Percentiles rank a stretch among this genome's conserved stretches.
Conservation (phyloP, 2,888 invertebrate genomes). For the Papilio demoleus region DNA sequence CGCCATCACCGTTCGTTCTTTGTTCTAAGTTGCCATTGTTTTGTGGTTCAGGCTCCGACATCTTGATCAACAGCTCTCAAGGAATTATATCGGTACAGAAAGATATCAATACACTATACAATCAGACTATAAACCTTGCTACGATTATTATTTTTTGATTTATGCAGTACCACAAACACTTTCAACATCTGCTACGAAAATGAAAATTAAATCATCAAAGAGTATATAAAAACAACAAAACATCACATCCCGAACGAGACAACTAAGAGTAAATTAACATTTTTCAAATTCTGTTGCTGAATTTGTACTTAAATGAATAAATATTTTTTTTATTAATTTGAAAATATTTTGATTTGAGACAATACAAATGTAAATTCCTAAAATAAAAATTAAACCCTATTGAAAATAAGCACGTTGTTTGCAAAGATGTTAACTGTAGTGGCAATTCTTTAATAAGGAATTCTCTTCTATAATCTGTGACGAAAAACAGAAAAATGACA, state of each 20-base stretch:
- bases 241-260: slow-evolving; percentile 1
- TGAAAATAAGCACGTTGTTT: too few species aligned
- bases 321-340: too few species aligned
- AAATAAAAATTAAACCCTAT: too few species aligned
- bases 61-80: slow-evolving; percentile 46
- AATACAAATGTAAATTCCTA: too few species aligned
- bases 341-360: too few species aligned
- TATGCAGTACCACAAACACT: neutral
- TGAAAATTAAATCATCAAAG: neutral
- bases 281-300: too few species aligned
- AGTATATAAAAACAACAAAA: slow-evolving; percentile 13
- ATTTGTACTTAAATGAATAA: too few species aligned
- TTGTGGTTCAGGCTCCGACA: slow-evolving; percentile 65
- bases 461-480: too few species aligned
- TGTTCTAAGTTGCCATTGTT: slow-evolving; percentile 74
- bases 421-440: too few species aligned
- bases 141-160: neutral
- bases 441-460: too few species aligned
- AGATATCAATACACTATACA: neutral
- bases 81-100: neutral
- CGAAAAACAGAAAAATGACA: too few species aligned
- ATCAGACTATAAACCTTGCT: neutral
- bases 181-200: neutral
- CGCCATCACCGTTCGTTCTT: slow-evolving; percentile 76
- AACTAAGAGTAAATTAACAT: too few species aligned